Evolutionary conservation across 2,113 vertebrate species (phyloP), one percentile per base, ranked within the genome.

Genomic region (Rhodinocichla rosea): DNA sequence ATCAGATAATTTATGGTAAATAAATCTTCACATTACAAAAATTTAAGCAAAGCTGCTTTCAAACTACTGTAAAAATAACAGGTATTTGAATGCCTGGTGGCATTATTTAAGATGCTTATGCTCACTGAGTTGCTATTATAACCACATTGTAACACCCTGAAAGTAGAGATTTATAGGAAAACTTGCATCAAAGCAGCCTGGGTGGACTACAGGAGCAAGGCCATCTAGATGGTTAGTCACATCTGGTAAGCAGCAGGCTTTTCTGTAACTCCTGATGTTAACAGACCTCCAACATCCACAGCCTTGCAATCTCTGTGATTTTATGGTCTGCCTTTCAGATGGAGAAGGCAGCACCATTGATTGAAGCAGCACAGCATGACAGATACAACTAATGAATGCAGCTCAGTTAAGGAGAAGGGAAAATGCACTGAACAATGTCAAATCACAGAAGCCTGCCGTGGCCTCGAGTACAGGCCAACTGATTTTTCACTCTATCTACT

Each of bases 341-440:
- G 87, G 57, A 86, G 77, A 92, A 94, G 92, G 82, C 30, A 80
- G 71, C 30, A 24, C 63, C 92, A 60, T 3, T 77, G 87, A 96
- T 15, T 92, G 92, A 97, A 94, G 76, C 71, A 78, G 89, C 89
- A 94, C 71, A 95, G 87, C 85, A 63, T 21, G 94, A 93, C 86
- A 87, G 67, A 69, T 26, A 35, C 44, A 91, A 57, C 80, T 83
- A 92, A 94, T 85, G 83, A 94, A 92, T 83, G 76, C 87, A 86
- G 24, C 67, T 70, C 73, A 71, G 75, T 86, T 63, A 44, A 85
- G 90, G 67, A 85, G 89, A 63, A 68, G 42, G 60, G 55, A 93
- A 96, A 90, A 93, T 13, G 57, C 37, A 55, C 62, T 57, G 81
- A 92, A 69, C 70, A 88, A 49, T 55, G 52, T 37, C 76, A 89